Conservation (phyloP, 2,797 vertebrate genomes). For the Characodon lateralis region DNA sequence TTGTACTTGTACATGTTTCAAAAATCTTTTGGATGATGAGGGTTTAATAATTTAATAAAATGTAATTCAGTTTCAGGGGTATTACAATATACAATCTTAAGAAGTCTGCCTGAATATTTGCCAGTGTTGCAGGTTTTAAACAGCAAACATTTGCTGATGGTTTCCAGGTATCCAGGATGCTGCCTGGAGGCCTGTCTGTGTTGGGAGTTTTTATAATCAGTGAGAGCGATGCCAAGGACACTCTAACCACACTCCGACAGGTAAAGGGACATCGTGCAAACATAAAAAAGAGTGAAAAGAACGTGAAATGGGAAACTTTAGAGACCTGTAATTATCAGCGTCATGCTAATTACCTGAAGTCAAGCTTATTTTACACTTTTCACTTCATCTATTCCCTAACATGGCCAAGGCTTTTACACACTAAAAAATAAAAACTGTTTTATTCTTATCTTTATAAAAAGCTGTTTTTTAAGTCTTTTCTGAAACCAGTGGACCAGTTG, state of each 20-base stretch:
- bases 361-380: no score
- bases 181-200: constrained; percentile 90
- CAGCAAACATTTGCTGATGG: neutral
- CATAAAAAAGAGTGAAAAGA: neutral
- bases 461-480: no score
- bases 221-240: constrained; percentile 85
- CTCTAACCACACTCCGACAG: constrained; percentile 84
- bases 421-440: no score
- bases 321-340: neutral
- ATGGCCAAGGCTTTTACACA: no score
- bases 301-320: neutral
- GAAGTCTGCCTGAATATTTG: neutral
- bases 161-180: constrained; percentile 91
- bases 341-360: neutral
- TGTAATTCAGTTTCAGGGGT: neutral
- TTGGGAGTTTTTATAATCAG: constrained; percentile 90
- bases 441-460: no score
- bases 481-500: no score
- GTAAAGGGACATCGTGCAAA: constrained; percentile 68
- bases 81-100: neutral
- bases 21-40: neutral
- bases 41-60: neutral
- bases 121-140: neutral
- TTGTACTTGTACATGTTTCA: neutral
- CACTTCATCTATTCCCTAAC: no score